Conservation (phyloP, 2,888 invertebrate genomes). For the Herminia tarsipennalis region DNA sequence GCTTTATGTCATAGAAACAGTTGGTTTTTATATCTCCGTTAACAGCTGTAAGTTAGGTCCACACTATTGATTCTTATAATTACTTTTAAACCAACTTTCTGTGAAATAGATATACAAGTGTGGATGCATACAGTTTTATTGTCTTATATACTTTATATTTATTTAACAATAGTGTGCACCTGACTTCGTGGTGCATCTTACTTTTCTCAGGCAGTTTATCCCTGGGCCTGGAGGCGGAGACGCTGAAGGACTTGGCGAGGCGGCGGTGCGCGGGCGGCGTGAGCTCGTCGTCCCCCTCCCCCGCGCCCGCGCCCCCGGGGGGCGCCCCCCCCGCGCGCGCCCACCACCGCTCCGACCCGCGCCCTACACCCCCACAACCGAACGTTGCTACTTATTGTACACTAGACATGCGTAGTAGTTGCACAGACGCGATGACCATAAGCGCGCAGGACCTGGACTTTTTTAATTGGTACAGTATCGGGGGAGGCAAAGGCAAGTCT, state of each 20-base stretch:
- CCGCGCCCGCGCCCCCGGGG: constrained; percentile 56
- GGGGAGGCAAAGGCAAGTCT: too few relatives aligned
- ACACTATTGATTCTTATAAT: not conserved
- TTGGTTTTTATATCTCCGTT: constrained; percentile 1
- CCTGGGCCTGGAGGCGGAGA: constrained; percentile 87
- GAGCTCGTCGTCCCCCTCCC: constrained; percentile 83
- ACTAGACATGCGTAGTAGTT: constrained; percentile 26
- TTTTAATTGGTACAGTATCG: too few relatives aligned
- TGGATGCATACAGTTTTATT: too few relatives aligned
- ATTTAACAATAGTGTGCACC: not conserved
- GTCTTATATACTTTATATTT: too few relatives aligned
- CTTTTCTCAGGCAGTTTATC: constrained; percentile 68
- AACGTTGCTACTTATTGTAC: constrained; percentile 34
- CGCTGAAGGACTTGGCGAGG: constrained; percentile 96
- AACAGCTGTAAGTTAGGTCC: not conserved
- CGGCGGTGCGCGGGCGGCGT: constrained; percentile 95
- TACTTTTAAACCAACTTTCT: not conserved
- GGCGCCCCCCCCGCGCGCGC: constrained; percentile 51
- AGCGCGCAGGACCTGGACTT: too few relatives aligned
- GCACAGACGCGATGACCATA: too few relatives aligned
- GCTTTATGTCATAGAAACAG: not conserved
- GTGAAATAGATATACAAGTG: too few relatives aligned
- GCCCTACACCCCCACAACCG: constrained; percentile 57
- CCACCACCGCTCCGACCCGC: constrained; percentile 76
- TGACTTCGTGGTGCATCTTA: constrained; percentile 45